Evolutionary conservation across 2,113 vertebrate species (phyloP).

Genomic region (Brachirus orientalis): DNA sequence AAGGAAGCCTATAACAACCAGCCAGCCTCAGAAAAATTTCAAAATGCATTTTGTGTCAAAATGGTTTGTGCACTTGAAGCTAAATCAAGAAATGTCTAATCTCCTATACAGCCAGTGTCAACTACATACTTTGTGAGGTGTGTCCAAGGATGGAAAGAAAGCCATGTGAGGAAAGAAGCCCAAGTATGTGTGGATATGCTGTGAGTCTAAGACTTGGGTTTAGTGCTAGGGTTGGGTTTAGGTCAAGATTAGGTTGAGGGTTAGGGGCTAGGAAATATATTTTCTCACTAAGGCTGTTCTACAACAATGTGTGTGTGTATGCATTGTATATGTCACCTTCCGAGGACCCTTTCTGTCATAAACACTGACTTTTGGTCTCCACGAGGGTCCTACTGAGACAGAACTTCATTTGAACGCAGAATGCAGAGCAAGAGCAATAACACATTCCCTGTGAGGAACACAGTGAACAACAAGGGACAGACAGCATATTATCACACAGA

Average conservation of each 20-base stretch:
- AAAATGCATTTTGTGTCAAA: constrained; percentile 5
- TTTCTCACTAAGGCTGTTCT: too few relatives aligned
- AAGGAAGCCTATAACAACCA: too few relatives aligned
- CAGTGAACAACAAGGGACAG: constrained; percentile 28
- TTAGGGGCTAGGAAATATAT: too few relatives aligned
- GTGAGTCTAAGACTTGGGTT: too few relatives aligned
- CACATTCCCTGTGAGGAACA: constrained; percentile 42
- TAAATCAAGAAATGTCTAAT: background rate
- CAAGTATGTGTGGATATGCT: too few relatives aligned
- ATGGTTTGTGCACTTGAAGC: background rate
- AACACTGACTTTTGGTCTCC: too few relatives aligned
- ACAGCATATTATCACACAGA: constrained; percentile 39
- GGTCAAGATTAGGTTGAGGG: too few relatives aligned
- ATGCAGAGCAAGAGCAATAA: constrained; percentile 55
- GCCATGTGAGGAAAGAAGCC: constrained; percentile 48
- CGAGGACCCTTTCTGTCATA: too few relatives aligned
- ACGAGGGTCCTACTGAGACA: too few relatives aligned
- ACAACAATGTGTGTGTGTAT: constrained; percentile 2
- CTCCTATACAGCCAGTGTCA: constrained; percentile 4
- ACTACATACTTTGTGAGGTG: constrained; percentile 25
- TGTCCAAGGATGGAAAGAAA: constrained; percentile 54
- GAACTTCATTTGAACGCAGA: too few relatives aligned
- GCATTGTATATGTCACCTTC: too few relatives aligned
- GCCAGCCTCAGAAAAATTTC: background rate
- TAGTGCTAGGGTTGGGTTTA: too few relatives aligned